Evolutionary conservation across 2,113 vertebrate species (phyloP), one percentile per base, ranked within the genome.

Genomic region (Crotalus helleri): DNA sequence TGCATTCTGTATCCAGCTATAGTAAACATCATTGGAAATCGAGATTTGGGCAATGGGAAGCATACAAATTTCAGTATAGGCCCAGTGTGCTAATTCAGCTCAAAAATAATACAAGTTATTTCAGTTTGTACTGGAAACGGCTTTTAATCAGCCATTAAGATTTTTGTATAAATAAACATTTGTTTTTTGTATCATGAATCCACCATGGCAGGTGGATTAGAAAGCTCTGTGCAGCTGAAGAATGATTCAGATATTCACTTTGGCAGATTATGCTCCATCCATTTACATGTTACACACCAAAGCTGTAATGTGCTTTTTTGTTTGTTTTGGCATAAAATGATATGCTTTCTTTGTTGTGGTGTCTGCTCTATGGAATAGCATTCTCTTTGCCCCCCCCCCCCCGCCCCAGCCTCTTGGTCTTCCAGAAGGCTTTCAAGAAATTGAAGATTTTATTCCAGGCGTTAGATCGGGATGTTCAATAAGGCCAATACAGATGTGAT

Each of bases 1-100:
- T 61, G 29, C 91, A 85, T 1, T 69, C 0, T 51, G 21, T 90
- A 87, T 92, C 74, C 95, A 87, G 49, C 44, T 94, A 33, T 88
- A n/a, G 51, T 13, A 89, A 7, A 94, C 88, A 95, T 95, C n/a
- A n/a, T 86, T 55, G 74, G 92, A 93, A 46, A 94, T 90, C 54
- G 91, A 51, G 0, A 5, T 69, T 95, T 93, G 91, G 90, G 15
- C 58, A 96, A 95, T 13, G 58, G 92, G 91, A 96, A 93, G 85
- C 88, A 91, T 59, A 91, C 59, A 59, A 39, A 74, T 49, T 44
- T 95, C 33, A 92, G 1, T 44, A 44, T 91, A 87, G 94, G 94
- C 89, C 6, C 69, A 33, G 8, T 0, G 7, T 0, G 55, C 61
- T 87, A 94, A 94, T 2, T 90, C 17, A 59, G 10, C 92, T 54